Conservation (phyloP, 2,797 vertebrate species). For the Helarctos malayanus region DNA sequence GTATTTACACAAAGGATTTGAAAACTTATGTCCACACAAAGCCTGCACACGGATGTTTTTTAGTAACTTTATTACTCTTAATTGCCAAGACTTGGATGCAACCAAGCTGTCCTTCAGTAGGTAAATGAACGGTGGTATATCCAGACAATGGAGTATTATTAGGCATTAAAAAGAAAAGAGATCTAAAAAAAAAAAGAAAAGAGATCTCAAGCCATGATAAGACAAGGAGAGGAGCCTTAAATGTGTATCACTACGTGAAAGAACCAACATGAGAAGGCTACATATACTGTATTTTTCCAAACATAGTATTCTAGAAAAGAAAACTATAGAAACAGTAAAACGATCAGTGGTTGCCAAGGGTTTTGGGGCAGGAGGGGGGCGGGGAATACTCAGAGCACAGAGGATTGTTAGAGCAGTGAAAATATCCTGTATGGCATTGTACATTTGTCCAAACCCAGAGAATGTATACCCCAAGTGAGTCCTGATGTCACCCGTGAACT, state of each 20-base stretch:
- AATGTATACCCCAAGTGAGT: neutral
- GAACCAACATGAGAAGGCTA: neutral
- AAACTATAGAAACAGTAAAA: neutral
- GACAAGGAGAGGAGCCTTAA: neutral
- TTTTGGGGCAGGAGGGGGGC: neutral
- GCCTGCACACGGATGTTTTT: neutral
- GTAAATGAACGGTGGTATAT: neutral
- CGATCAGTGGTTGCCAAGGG: neutral
- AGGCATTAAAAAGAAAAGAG: neutral
- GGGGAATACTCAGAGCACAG: neutral
- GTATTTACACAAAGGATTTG: neutral
- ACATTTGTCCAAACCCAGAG: neutral
- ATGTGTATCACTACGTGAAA: neutral
- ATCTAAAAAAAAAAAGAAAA: neutral
- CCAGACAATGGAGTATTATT: neutral
- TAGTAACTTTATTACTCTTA: neutral
- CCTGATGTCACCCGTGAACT: neutral
- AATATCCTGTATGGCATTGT: accelerated
- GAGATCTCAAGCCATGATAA: neutral
- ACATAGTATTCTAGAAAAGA: neutral
- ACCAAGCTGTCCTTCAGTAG: neutral
- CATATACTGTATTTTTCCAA: no score
- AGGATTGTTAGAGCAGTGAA: no score
- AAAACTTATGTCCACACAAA: neutral
- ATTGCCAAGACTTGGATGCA: neutral